Evolutionary conservation across 2,797 vertebrate genomes (phyloP), one percentile per base, ranked within the genome.

Genomic region (Cryptoblepharus egeriae): DNA sequence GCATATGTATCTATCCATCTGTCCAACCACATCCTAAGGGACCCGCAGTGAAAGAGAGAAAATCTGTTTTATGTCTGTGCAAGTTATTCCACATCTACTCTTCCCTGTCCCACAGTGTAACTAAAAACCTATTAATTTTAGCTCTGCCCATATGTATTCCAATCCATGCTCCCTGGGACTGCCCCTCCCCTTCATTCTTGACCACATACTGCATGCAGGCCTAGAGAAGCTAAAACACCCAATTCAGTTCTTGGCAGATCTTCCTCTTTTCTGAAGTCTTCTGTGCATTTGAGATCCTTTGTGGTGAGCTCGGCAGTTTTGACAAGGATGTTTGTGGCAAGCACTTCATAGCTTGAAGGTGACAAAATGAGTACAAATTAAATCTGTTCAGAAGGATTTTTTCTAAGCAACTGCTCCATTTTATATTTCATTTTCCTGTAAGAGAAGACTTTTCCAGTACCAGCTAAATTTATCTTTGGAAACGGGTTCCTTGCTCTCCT

Each of bases 1-100:
- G 76, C 73, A 84, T 79, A 90, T 92, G 76, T 86, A 71, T 92
- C 67, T 68, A 95, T 94, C 92, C 93, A 94, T 94, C 92, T 92
- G 93, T 82, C 92, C 94, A 94, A 84, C 84, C 0, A 85, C 88
- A 94, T 95, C 94, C 93, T 94, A 93, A 92, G 93, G 93, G 94
- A 95, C 93, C 93, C 88, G 89, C 84, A 22, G 83, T 88, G 58
- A 88, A 39, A 74, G 79, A 88, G 61, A 76, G 60, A 90, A 75
- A 92, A 69, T 11, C 81, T 93, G 84, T 84, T 88, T 90, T 92
- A 88, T 76, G 81, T 91, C 82, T 92, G 35, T 88, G 67, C 83
- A 90, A 92, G 91, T 93, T 92, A 87, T 89, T 94, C 85, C 87
- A 88, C 88, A 84, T 92, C 81, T 85, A 86, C 86, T 86, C 32